These are phyloP conservation scores for Ascaphus truei DNA, from an alignment of 2,113 vertebrate species.

Conservation along the genomic window DNA sequence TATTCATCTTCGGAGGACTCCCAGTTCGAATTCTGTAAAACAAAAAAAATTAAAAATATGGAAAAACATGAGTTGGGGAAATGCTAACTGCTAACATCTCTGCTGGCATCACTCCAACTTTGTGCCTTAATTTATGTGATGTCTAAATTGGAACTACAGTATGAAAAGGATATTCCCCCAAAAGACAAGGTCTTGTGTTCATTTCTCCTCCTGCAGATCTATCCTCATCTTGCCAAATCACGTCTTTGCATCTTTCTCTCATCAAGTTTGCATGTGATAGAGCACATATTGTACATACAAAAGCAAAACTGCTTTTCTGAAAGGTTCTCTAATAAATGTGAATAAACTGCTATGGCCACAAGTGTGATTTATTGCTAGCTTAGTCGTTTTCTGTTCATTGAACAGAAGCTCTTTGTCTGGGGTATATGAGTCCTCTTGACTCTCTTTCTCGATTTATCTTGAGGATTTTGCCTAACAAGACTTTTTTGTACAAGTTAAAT, in stretches of 20 bases:
- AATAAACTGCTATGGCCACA: background rate
- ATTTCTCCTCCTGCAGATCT: background rate
- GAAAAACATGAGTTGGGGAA: too few relatives aligned
- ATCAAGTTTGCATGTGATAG: background rate
- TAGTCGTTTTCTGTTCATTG: background rate
- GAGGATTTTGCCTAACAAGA: background rate
- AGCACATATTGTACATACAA: background rate
- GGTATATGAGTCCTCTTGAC: constrained; percentile 2
- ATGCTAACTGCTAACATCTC: too few relatives aligned
- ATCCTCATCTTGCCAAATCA: constrained; percentile 11
- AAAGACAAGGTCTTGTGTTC: too few relatives aligned
- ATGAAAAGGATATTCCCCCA: too few relatives aligned
- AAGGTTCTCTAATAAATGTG: constrained; percentile 8
- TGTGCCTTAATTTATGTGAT: too few relatives aligned
- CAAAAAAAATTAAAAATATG: too few relatives aligned
- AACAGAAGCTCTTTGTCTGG: constrained; percentile 11
- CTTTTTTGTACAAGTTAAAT: background rate
- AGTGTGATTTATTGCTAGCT: background rate
- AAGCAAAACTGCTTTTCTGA: background rate
- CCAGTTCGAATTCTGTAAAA: too few relatives aligned
- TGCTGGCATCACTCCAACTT: too few relatives aligned
- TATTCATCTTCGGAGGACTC: too few relatives aligned
- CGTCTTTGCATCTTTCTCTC: background rate
- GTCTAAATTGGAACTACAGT: too few relatives aligned
- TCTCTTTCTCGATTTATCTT: too few relatives aligned